A percentile compares a stretch with the other conserved stretches of the same genome.
Evolutionary conservation across 1,140 invertebrate genomes (phyloP).

Genomic region (Chironomus striatipennis): DNA sequence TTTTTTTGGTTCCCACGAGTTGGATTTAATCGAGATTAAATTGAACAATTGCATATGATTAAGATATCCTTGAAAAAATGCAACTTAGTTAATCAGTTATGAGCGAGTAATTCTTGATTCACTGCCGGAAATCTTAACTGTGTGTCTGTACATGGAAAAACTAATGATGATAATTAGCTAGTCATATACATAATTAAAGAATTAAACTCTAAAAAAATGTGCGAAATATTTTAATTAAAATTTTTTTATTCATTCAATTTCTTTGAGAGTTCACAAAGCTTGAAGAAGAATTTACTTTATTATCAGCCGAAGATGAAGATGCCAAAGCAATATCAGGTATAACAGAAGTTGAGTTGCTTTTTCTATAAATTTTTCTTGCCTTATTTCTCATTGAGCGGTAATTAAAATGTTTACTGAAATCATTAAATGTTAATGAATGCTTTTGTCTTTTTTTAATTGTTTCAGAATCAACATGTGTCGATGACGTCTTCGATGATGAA

Average conservation of each 20-base stretch:
- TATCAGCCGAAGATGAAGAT: background rate
- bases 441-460: background rate
- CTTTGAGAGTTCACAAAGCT: background rate
- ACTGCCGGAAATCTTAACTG: no score
- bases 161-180: no score
- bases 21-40: no score
- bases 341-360: background rate
- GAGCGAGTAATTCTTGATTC: no score
- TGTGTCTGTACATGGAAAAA: no score
- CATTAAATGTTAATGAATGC: background rate
- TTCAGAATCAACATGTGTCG: background rate
- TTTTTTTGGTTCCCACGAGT: no score
- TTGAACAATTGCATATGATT: no score
- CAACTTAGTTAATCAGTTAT: no score
- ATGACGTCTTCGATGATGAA: background rate
- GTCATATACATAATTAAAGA: background rate
- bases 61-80: no score
- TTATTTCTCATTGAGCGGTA: conserved; percentile 11
- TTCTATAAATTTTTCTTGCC: background rate
- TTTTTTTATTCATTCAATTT: background rate
- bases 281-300: background rate
- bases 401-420: conserved; percentile 12
- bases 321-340: background rate
- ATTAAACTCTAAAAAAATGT: background rate
- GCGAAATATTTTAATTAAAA: background rate